Evolutionary conservation across 1,140 invertebrate species (phyloP), one percentile per base, ranked within the genome.

Genomic region (Penaeus vannamei): DNA sequence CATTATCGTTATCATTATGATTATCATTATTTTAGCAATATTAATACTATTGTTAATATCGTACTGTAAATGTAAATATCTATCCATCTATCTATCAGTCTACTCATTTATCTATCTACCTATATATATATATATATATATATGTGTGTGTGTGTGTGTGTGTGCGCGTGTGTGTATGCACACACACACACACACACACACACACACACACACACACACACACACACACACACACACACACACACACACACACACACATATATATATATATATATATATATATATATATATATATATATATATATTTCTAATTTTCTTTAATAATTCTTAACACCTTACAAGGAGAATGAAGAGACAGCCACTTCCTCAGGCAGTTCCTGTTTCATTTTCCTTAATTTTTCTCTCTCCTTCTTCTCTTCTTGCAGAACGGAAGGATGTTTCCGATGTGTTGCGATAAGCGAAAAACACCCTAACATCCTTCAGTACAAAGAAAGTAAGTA

Each of bases 401-500:
- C 77, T 80, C 8, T 61, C 7, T 0, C 17, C 17, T 22, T 77
- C 8, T 23, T 72, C 42, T 66, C 22, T n/a, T n/a, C 46, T 46
- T 83, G 36, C 84, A 89, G 84, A 69, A 84, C 62, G 22, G 64
- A 85, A 22, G 90, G 81, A 14, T 95, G 95, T 91, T 95, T 94
- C 92, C 93, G 94, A 12, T 95, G 95, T 90, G 93, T 95, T 85
- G 94, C 95, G 80, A 95, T 95, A 89, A 94, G 95, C 90, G 94
- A 95, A 88, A 94, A 94, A 84, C 95, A 95, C 92, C 93, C 93
- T 80, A 95, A 95, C 92, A 95, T 95, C 32, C 94, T 95, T 26
- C 95, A 95, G 90, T 95, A 95, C 92, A 95, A 95, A 92, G 95
- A 95, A 93, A 94, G 95, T 95, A 93, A 94, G 95, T 92, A 61